Conservation (phyloP, 2,888 invertebrate genomes). For the Dolichopus griseipennis region DNA sequence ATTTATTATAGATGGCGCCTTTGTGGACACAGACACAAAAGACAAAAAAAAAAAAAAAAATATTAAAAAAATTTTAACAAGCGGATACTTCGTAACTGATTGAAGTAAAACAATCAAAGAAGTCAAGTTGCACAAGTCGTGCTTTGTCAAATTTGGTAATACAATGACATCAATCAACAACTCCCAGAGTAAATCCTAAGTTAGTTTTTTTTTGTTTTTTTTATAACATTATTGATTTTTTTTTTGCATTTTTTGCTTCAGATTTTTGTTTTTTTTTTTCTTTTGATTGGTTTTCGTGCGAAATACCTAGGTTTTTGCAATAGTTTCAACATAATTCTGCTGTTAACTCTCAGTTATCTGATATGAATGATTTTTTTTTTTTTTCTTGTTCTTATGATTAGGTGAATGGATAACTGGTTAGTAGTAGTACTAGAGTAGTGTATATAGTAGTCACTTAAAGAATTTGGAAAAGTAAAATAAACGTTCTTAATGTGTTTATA, state of each 20-base stretch:
- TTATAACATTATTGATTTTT: too few relatives aligned
- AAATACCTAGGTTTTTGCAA: neutral
- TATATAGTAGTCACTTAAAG: too few relatives aligned
- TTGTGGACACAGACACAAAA: neutral
- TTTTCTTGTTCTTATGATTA: too few relatives aligned
- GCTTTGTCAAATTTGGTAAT: slow-evolving; percentile 6
- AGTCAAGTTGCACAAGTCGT: slow-evolving; percentile 4
- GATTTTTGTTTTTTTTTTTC: neutral
- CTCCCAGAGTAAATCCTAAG: neutral
- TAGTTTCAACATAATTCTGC: too few relatives aligned
- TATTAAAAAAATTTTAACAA: neutral
- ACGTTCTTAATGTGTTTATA: too few relatives aligned
- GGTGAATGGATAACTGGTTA: too few relatives aligned
- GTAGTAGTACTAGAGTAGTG: too few relatives aligned
- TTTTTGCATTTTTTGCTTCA: too few relatives aligned
- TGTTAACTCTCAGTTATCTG: too few relatives aligned
- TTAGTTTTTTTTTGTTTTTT: neutral
- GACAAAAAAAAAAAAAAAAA: neutral
- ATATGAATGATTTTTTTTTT: too few relatives aligned
- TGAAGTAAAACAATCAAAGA: slow-evolving; percentile 2
- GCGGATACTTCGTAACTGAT: slow-evolving; percentile 1
- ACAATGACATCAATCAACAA: neutral
- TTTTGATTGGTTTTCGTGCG: neutral
- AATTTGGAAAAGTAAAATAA: too few relatives aligned
- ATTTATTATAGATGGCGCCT: neutral